phyloP scores from a whole-genome alignment of 2,888 invertebrate genomes.

The Geotrupes spiniger region DNA sequence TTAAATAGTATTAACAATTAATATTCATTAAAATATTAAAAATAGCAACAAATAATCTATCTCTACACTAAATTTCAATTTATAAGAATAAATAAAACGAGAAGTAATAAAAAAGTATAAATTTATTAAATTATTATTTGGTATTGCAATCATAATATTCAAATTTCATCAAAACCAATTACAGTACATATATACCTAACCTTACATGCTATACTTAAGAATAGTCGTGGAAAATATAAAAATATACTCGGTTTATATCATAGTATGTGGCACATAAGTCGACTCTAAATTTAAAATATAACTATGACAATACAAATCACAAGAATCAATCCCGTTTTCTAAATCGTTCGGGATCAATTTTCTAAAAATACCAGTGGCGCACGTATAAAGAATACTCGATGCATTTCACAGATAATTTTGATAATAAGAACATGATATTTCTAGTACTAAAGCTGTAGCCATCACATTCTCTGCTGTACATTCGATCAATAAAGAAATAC shows the following conservation, averaged over 20 bases:
- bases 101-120: slow-evolving; percentile 1
- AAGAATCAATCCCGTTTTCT: background rate
- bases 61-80: no score
- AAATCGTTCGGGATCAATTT: background rate
- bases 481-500: no score
- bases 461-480: no score
- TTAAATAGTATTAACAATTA: no score
- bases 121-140: slow-evolving; percentile 6
- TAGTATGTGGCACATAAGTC: slow-evolving; percentile 11
- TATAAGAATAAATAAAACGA: slow-evolving; percentile 9
- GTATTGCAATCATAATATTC: background rate
- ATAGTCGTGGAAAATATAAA: slow-evolving; percentile 22
- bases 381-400: no score
- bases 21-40: no score
- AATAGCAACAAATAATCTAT: no score
- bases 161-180: slow-evolving; percentile 12
- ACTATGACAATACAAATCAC: slow-evolving; percentile 9
- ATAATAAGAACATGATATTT: no score
- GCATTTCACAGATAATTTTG: no score
- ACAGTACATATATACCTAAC: slow-evolving; percentile 12
- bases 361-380: background rate
- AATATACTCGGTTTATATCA: slow-evolving; percentile 14
- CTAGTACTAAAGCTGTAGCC: no score
- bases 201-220: slow-evolving; percentile 13
- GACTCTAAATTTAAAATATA: slow-evolving; percentile 13